Conservation (phyloP, 2,113 vertebrate species). For the Pycnonotus jocosus region DNA sequence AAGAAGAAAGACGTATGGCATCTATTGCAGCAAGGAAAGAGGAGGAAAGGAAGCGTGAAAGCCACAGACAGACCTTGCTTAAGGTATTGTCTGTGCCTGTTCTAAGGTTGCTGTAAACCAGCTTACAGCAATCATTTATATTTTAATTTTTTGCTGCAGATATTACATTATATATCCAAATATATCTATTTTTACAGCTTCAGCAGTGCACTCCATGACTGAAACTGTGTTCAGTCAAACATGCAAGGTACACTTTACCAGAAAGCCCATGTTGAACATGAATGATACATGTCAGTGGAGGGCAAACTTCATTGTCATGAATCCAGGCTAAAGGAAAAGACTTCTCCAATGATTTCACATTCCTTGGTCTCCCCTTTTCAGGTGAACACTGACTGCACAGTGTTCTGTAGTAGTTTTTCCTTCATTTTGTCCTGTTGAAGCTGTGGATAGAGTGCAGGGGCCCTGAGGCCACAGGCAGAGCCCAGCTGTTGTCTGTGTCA, state of each 20-base stretch:
- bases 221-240: background rate
- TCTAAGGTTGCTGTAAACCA: background rate
- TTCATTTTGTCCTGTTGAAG: background rate
- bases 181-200: background rate
- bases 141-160: background rate
- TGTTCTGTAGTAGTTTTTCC: background rate
- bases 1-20: slow-evolving; percentile 96
- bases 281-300: background rate
- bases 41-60: slow-evolving; percentile 95
- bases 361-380: background rate
- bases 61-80: slow-evolving; percentile 87
- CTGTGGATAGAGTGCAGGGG: background rate
- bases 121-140: background rate
- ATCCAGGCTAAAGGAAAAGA: background rate
- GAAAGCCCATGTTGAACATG: background rate
- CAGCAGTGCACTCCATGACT: background rate
- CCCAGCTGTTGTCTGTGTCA: background rate
- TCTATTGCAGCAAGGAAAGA: slow-evolving; percentile 90
- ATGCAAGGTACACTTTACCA: background rate
- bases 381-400: background rate
- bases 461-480: background rate
- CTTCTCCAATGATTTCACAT: background rate
- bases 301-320: background rate
- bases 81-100: slow-evolving; percentile 77
- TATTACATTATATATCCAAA: background rate